Evolutionary conservation across 2,888 invertebrate species (phyloP), one percentile per base, ranked within the genome.

Genomic region (Aradus depressus): DNA sequence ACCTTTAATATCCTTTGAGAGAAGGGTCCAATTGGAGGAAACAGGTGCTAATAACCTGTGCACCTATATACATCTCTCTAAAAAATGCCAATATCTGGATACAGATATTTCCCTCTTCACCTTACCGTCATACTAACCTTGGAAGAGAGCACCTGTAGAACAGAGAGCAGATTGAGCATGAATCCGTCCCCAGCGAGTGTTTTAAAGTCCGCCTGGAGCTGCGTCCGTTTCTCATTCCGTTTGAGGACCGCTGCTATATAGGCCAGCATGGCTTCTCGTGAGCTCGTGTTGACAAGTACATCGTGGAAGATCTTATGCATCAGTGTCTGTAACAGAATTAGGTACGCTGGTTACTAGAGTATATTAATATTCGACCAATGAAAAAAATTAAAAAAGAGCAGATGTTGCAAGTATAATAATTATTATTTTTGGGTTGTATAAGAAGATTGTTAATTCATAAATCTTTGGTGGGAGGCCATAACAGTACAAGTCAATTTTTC

Each of bases 131-230:
- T n/a, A 53, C 26, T 38, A 18, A 78, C 67, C 65, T 92, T 91
- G 12, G 86, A 76, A 0, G 92, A 84, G 19, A 98, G 72, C 68
- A 86, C 79, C 66, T 96, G 96, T 59, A 98, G 72, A 18, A 95
- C 87, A 44, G 86, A 84, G 62, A 95, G 77, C 16, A 96, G 70
- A 72, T 97, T 98, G 61, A 96, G 72, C 84, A 96, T 90, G 68
- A 92, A 92, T 1, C 96, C 96, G 68, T 97, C 95, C 4, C 90
- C 86, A 10, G 92, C 89, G 1, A 93, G 73, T 2, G 84, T 75
- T 52, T 84, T 75, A 63, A 92, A 90, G 66, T 93, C 91, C 26
- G 83, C 84, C 65, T 90, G 91, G 60, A 96, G 75, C 67, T 95
- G 95, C 2, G 90, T 80, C 31, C 93, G 76, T 57, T 90, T 86